phyloP scores from a whole-genome alignment of 2,888 invertebrate species.

The Hylaea fasciaria region DNA sequence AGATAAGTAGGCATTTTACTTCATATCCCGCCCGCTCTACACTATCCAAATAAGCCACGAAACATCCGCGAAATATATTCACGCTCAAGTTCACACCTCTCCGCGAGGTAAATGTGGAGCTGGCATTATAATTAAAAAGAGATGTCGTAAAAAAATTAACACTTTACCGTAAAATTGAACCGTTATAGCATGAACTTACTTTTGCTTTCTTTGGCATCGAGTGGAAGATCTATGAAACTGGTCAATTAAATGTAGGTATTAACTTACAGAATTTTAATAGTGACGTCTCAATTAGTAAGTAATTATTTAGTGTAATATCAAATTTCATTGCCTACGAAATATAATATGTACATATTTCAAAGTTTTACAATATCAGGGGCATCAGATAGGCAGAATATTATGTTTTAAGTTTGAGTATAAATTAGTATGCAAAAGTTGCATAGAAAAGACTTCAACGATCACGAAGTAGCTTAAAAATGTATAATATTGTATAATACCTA shows the following conservation, averaged over 20 bases:
- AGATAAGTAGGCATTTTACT: conserved; percentile 54
- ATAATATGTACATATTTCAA: neutral
- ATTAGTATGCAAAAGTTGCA: conserved; percentile 11
- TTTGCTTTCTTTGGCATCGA: conserved; percentile 8
- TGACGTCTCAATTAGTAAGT: conserved; percentile 21
- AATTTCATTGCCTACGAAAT: conserved; percentile 23
- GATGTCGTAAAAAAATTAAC: conserved; percentile 53
- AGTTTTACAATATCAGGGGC: conserved; percentile 1
- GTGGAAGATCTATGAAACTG: conserved; percentile 25
- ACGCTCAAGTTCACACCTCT: too few species aligned
- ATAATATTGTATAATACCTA: neutral
- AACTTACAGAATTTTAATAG: conserved; percentile 20
- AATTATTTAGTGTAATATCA: conserved; percentile 13
- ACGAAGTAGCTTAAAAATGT: conserved; percentile 14
- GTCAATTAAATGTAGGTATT: conserved; percentile 14
- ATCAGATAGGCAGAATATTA: conserved; percentile 1
- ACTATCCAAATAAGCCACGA: too few species aligned
- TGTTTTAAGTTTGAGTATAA: neutral
- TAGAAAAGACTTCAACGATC: conserved; percentile 26
- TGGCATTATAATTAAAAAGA: conserved; percentile 46
- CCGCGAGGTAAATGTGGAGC: too few species aligned
- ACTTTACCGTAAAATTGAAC: conserved; percentile 45
- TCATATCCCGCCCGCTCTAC: conserved; percentile 4
- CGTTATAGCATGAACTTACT: conserved; percentile 26
- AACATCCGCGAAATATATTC: too few species aligned